Conservation (phyloP, 2,113 vertebrate species). For the Channa maculata region DNA sequence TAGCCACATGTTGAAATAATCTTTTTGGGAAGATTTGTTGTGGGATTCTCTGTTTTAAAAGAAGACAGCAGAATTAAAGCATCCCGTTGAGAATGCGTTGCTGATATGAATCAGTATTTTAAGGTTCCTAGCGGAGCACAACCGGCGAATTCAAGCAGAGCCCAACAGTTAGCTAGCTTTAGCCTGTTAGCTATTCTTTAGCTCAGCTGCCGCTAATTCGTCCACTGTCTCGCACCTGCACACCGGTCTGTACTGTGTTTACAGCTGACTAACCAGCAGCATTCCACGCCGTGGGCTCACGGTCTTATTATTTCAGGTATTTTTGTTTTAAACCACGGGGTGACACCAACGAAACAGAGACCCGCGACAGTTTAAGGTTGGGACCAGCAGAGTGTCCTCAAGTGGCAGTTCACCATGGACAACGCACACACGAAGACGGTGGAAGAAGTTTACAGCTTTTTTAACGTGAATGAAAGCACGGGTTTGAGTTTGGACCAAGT, state of each 20-base stretch:
- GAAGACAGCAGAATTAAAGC: background rate
- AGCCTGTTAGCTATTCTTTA: constrained; percentile 67
- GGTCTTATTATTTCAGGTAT: too few species aligned
- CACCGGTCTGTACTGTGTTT: constrained; percentile 1
- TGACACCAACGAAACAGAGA: constrained; percentile 11
- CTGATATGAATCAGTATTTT: constrained; percentile 15
- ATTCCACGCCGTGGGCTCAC: too few species aligned
- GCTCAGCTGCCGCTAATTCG: constrained; percentile 50
- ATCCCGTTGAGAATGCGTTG: background rate
- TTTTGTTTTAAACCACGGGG: constrained; percentile 1
- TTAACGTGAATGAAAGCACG: constrained; percentile 96
- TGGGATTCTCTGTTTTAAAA: background rate
- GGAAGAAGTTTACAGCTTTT: constrained; percentile 94
- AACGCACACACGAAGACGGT: constrained; percentile 99
- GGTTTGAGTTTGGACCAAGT: constrained; percentile 93
- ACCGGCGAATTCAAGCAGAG: constrained; percentile 62
- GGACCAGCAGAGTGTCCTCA: constrained; percentile 55
- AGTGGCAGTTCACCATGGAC: constrained; percentile 88
- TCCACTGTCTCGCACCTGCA: constrained; percentile 54
- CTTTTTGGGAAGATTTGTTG: background rate
- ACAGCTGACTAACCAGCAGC: background rate
- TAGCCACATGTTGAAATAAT: constrained; percentile 60
- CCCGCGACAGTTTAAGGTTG: constrained; percentile 47
- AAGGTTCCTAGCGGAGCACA: constrained; percentile 42
- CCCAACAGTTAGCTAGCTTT: constrained; percentile 62